Conservation (phyloP, 2,797 vertebrate genomes). For the Anabacerthia variegaticeps region DNA sequence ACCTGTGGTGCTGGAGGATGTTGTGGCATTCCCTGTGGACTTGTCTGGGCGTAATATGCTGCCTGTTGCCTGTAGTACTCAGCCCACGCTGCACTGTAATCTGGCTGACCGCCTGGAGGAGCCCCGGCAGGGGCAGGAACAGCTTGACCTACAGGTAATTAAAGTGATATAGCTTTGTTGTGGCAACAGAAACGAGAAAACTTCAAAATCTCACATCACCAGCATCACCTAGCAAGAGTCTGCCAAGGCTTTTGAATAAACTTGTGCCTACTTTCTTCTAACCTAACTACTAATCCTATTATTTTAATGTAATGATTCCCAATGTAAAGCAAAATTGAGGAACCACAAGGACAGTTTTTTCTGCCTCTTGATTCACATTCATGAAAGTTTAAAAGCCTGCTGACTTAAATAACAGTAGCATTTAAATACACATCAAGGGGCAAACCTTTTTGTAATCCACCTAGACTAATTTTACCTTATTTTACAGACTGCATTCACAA, state of each 20-base stretch:
- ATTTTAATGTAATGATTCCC: constrained; percentile 54
- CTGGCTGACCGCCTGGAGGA: constrained; percentile 91
- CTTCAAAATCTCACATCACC: constrained; percentile 17
- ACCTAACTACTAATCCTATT: constrained; percentile 69
- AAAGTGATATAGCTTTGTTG: constrained; percentile 20
- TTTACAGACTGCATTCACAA: not conserved
- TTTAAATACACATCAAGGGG: not conserved
- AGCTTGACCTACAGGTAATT: constrained; percentile 85
- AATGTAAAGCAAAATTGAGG: constrained; percentile 1
- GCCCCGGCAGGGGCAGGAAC: constrained; percentile 86
- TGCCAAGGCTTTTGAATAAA: constrained; percentile 87
- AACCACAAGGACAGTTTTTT: not conserved
- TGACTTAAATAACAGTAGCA: not conserved
- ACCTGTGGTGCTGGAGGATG: constrained; percentile 90
- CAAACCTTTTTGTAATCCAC: not conserved
- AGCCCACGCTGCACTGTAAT: constrained; percentile 97
- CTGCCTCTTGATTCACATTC: not conserved
- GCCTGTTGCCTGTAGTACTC: constrained; percentile 98
- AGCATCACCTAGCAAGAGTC: constrained; percentile 84
- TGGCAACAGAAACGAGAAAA: not conserved
- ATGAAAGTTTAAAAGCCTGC: not conserved
- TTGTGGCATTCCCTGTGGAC: constrained; percentile 93
- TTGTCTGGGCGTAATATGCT: constrained; percentile 95
- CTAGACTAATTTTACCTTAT: not conserved
- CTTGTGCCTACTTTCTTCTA: constrained; percentile 76